These are phyloP conservation scores for Diplolepis rosae DNA, from an alignment of 2,888 invertebrate species.

Conservation along the genomic window DNA sequence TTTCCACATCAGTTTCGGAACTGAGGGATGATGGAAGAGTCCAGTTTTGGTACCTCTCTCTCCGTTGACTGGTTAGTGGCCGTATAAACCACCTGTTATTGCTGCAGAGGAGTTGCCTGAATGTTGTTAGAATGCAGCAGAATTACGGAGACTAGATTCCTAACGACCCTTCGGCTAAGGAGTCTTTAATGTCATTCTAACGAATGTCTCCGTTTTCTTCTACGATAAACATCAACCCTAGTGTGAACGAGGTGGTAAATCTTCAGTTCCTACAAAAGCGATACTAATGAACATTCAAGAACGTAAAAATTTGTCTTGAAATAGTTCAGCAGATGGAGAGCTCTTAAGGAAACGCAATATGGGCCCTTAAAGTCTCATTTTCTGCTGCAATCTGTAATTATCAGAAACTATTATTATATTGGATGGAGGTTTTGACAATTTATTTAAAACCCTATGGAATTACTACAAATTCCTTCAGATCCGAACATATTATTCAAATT, in stretches of 20 bases:
- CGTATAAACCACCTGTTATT: constrained; percentile 56
- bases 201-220: constrained; percentile 7
- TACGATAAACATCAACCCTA: constrained; percentile 1
- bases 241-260: constrained; percentile 6
- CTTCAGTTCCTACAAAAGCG: not conserved
- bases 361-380: not conserved
- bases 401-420: no score
- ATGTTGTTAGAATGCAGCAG: constrained; percentile 47
- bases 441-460: no score
- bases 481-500: no score
- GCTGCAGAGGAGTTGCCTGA: constrained; percentile 38
- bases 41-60: not conserved
- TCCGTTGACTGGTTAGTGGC: constrained; percentile 31
- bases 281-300: not conserved
- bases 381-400: not conserved
- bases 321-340: not conserved
- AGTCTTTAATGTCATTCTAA: not conserved
- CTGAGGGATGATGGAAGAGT: constrained; percentile 45
- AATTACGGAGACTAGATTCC: constrained; percentile 21
- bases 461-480: no score
- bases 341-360: no score
- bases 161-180: not conserved
- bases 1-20: constrained; percentile 15
- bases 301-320: constrained; percentile 2
- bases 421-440: no score